These are phyloP conservation scores for Archaeoteleia sp. DNA, from an alignment of 2,888 invertebrate genomes.

Conservation along the genomic window DNA sequence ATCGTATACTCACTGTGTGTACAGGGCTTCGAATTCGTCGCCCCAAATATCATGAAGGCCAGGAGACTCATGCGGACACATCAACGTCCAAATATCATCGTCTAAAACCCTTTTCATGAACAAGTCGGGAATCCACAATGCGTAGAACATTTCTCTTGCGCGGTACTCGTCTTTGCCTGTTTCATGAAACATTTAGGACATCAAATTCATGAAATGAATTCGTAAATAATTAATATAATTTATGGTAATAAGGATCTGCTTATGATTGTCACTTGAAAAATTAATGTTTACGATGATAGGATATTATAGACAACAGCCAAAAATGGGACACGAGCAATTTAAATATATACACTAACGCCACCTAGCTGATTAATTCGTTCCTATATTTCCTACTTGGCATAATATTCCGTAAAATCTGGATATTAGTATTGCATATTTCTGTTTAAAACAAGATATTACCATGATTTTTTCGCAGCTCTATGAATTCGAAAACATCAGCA, in stretches of 20 bases:
- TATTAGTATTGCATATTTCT: too few species aligned
- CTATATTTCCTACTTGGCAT: too few species aligned
- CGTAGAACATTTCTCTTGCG: constrained; percentile 97
- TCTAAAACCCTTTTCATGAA: constrained; percentile 96
- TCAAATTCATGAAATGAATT: constrained; percentile 8
- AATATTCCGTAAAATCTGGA: too few species aligned
- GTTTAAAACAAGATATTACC: constrained; percentile 66
- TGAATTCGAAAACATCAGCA: constrained; percentile 95
- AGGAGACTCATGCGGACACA: constrained; percentile 97
- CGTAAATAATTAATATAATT: too few species aligned
- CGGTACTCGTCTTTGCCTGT: constrained; percentile 91
- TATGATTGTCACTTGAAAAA: too few species aligned
- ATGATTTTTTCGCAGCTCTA: constrained; percentile 96
- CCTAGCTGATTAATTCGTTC: too few species aligned
- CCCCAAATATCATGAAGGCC: constrained; percentile 96
- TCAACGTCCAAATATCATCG: constrained; percentile 92
- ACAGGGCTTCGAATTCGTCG: constrained; percentile 92
- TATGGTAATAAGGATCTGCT: too few species aligned
- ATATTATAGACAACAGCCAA: too few species aligned
- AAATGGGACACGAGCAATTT: too few species aligned
- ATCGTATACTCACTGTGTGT: constrained; percentile 79
- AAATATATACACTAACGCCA: constrained; percentile 10
- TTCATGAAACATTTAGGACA: not conserved
- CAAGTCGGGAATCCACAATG: constrained; percentile 97
- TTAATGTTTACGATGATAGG: too few species aligned